Evolutionary conservation across 2,888 invertebrate species (phyloP).

Genomic region (Melangyna quadrimaculata): DNA sequence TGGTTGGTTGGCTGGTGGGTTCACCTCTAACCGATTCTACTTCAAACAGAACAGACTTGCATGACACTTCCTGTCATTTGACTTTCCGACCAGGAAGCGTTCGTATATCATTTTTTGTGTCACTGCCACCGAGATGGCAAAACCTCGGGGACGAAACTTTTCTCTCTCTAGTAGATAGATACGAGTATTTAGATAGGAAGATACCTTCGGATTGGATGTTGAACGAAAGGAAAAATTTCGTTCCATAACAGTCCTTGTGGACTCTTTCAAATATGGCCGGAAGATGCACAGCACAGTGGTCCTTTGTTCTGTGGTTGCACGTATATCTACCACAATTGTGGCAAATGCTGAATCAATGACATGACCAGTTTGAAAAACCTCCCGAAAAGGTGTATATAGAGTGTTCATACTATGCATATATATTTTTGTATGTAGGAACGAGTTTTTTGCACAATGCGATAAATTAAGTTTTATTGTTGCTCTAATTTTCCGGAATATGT

Average conservation of each 20-base stretch:
- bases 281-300: constrained; percentile 57
- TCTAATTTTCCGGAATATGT: constrained; percentile 76
- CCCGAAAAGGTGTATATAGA: constrained; percentile 29
- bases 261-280: constrained; percentile 71
- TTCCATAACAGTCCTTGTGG: constrained; percentile 33
- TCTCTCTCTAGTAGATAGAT: neutral
- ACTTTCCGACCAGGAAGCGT: constrained; percentile 73
- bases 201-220: constrained; percentile 31
- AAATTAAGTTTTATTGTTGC: constrained; percentile 75
- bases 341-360: constrained; percentile 54
- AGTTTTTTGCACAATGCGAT: constrained; percentile 56
- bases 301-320: constrained; percentile 39
- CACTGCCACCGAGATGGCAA: constrained; percentile 50
- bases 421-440: neutral
- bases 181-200: constrained; percentile 31
- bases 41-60: constrained; percentile 64
- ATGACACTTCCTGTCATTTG: constrained; percentile 73
- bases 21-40: constrained; percentile 23
- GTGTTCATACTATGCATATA: neutral
- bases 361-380: constrained; percentile 61
- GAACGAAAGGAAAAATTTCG: constrained; percentile 45
- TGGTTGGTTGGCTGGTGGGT: constrained; percentile 35
- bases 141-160: constrained; percentile 60
- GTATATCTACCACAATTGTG: constrained; percentile 4
- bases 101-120: constrained; percentile 69